Base-by-base conservation (phyloP, 2,888 invertebrate genomes). In the Synergus umbraculus region DNA sequence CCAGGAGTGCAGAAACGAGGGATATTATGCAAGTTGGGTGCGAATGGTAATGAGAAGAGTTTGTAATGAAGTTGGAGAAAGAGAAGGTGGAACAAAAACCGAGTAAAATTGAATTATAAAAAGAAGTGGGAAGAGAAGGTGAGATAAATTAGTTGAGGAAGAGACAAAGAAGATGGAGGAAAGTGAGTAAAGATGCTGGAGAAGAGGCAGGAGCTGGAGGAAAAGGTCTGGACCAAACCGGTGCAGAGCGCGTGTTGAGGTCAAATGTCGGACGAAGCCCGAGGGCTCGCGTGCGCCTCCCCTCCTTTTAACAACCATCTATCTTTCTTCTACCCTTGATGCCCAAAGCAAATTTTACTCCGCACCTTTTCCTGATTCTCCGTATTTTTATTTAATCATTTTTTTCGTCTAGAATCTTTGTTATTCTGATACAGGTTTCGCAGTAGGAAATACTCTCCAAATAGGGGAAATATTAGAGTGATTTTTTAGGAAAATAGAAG, bases 221-320 rank as follows among this genome's bases (percentile, higher is more conserved):
- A 69, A 49, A 69, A 49, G 49, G 49, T 49, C 49, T 69, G 83
- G 82, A 79, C 83, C 79, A 85, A 85, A 85, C 85, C 84, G 85
- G 85, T 86, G 86, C 85, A 79, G 81, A 83, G 88, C 89, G 88
- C 90, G 90, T 90, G 91, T 88, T 90, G 86, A 85, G 90, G 91
- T 91, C 90, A 91, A 90, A 90, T 90, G 91, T 91, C 90, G 90
- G 88, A 88, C 89, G 87, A 86, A 88, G 90, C 90, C 89, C 89
- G 88, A 87, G 88, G 90, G 91, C 87, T 91, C 91, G 91, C 91
- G 89, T 89, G 89, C 88, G 83, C 85, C 86, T 87, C 84, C 86
- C 85, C 85, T 81, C 83, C 79, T 69, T 69, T 69, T 49, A 69
- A 29, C 69, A 49, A 46, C 29, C 49, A 22, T 69, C 46, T 15